Conservation (phyloP, 1,140 invertebrate genomes). For the Hirudo medicinalis region DNA sequence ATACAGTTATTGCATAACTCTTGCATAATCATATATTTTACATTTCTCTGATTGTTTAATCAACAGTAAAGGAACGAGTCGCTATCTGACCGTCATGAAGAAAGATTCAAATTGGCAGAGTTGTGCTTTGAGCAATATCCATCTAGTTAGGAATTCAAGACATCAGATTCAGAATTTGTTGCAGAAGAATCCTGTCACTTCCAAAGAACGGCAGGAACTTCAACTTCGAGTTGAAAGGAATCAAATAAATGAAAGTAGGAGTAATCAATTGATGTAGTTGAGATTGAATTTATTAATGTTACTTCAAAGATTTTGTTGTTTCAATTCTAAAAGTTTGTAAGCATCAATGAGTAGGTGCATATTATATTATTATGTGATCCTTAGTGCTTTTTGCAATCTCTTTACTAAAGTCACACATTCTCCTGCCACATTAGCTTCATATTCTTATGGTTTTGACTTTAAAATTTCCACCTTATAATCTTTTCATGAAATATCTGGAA, state of each 20-base stretch:
- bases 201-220: slow-evolving; percentile 55
- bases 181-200: slow-evolving; percentile 56
- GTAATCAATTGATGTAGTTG: no score
- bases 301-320: no score
- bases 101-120: slow-evolving; percentile 55
- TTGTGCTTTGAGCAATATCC: slow-evolving; percentile 50
- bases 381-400: no score
- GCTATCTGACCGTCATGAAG: slow-evolving; percentile 61
- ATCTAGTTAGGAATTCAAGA: slow-evolving; percentile 51
- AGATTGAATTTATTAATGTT: no score
- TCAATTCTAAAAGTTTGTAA: no score
- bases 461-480: no score
- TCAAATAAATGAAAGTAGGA: slow-evolving; percentile 35
- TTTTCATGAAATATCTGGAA: no score
- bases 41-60: slow-evolving; percentile 12
- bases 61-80: slow-evolving; percentile 53
- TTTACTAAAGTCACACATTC: no score
- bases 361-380: no score
- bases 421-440: no score
- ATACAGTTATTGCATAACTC: slow-evolving; percentile 14
- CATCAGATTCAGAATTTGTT: slow-evolving; percentile 49
- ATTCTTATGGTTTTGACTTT: no score
- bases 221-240: slow-evolving; percentile 47
- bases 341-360: no score
- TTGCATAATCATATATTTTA: background rate